These are phyloP conservation scores for Menura novaehollandiae DNA, from an alignment of 2,113 vertebrate species.

Conservation along the genomic window DNA sequence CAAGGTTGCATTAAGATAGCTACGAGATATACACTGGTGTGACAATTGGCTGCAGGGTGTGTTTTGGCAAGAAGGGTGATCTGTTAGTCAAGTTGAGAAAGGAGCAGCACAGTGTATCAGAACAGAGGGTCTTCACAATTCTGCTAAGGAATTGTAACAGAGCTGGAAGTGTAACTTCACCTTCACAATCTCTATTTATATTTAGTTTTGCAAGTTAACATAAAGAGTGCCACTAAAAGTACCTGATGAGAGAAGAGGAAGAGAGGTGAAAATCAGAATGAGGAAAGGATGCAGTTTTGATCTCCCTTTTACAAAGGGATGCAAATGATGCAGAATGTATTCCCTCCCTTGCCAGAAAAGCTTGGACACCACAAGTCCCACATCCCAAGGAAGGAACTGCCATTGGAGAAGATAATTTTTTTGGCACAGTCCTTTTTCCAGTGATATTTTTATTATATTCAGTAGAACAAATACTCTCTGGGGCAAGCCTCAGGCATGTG, in stretches of 20 bases:
- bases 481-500: background rate
- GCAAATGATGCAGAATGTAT: background rate
- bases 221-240: background rate
- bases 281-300: background rate
- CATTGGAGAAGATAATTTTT: background rate
- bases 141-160: background rate
- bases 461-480: background rate
- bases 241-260: background rate
- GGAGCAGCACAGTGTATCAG: background rate
- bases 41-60: constrained; percentile 16
- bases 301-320: background rate
- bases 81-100: constrained; percentile 11
- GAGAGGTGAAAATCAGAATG: background rate
- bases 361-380: background rate
- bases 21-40: background rate
- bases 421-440: background rate
- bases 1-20: background rate
- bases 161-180: background rate
- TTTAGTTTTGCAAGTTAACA: background rate
- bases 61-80: constrained; percentile 10
- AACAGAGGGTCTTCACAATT: background rate
- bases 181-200: background rate
- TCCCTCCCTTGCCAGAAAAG: background rate
- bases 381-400: background rate
- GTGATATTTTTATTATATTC: background rate